These are phyloP conservation scores for Aphelocoma californica DNA, from an alignment of 2,797 vertebrate species.

Conservation along the genomic window DNA sequence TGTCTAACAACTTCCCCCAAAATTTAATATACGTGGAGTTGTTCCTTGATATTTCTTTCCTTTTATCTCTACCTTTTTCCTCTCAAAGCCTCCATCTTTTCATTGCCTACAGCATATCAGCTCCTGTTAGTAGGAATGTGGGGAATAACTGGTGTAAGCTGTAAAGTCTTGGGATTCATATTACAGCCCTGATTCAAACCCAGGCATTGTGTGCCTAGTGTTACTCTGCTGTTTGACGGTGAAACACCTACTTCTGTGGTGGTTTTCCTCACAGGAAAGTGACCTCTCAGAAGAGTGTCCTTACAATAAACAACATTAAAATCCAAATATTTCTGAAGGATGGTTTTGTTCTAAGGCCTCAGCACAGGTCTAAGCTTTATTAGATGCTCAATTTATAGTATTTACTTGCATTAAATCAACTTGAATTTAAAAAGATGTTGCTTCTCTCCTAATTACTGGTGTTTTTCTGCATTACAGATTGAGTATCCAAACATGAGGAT, in stretches of 20 bases:
- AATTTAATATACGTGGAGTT: conserved; percentile 53
- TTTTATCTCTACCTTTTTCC: conserved; percentile 43
- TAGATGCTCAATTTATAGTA: not conserved
- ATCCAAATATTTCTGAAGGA: not conserved
- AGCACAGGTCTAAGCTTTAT: not conserved
- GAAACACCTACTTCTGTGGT: not conserved
- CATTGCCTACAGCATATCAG: conserved; percentile 18
- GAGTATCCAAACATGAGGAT: not conserved
- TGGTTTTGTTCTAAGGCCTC: not conserved
- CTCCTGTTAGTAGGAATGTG: not conserved
- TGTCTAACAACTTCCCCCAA: conserved; percentile 43
- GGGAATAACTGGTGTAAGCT: not conserved
- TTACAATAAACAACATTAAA: not conserved
- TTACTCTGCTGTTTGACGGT: not conserved
- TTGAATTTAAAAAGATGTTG: not conserved
- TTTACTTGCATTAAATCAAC: not conserved
- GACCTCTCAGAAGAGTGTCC: not conserved
- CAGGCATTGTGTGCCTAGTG: not conserved
- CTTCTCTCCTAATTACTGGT: not conserved
- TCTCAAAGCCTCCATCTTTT: not conserved
- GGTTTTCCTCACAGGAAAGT: not conserved
- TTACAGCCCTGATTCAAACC: not conserved
- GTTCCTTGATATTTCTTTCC: conserved; percentile 31
- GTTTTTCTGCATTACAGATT: not conserved
- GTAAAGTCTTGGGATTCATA: not conserved